A percentile compares a stretch with the other conserved stretches of the same genome.
Evolutionary conservation across 2,888 invertebrate species (phyloP).

Genomic region (Xestia sexstrigata): DNA sequence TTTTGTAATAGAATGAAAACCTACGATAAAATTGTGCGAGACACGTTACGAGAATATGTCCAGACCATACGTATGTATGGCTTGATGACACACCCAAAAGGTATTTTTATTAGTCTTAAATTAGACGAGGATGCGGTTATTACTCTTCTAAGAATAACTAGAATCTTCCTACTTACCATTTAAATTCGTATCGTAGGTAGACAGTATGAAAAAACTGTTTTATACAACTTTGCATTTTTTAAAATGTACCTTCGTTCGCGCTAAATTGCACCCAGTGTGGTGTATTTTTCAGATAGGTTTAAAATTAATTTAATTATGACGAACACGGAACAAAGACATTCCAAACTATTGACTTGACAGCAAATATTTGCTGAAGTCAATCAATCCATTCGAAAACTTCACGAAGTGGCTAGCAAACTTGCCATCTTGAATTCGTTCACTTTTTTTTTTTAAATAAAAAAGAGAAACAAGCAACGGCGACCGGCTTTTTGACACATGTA

Average conservation of each 20-base stretch:
- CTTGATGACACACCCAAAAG: slow-evolving; percentile 47
- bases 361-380: slow-evolving; percentile 20
- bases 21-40: not conserved
- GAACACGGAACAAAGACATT: slow-evolving; percentile 55
- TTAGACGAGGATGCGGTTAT: slow-evolving; percentile 38
- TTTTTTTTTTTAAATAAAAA: slow-evolving; percentile 1
- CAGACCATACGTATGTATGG: not conserved
- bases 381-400: not conserved
- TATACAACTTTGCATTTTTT: slow-evolving; percentile 22
- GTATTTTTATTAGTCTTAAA: slow-evolving; percentile 25
- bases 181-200: slow-evolving; percentile 8
- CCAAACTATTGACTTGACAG: slow-evolving; percentile 49
- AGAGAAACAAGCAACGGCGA: slow-evolving; percentile 6
- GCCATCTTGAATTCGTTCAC: slow-evolving; percentile 8
- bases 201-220: not conserved
- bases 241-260: slow-evolving; percentile 14
- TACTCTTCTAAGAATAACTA: slow-evolving; percentile 10
- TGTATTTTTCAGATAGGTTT: not conserved
- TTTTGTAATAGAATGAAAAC: slow-evolving; percentile 2
- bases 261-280: not conserved
- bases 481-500: slow-evolving; percentile 55
- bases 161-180: slow-evolving; percentile 36
- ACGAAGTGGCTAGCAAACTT: slow-evolving; percentile 5
- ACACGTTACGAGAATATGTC: not conserved
- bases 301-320: not conserved